Percentiles rank a stretch among this genome's conserved stretches.
phyloP scores from a whole-genome alignment of 1,140 invertebrate genomes.

The Paraescarpia echinospica region DNA sequence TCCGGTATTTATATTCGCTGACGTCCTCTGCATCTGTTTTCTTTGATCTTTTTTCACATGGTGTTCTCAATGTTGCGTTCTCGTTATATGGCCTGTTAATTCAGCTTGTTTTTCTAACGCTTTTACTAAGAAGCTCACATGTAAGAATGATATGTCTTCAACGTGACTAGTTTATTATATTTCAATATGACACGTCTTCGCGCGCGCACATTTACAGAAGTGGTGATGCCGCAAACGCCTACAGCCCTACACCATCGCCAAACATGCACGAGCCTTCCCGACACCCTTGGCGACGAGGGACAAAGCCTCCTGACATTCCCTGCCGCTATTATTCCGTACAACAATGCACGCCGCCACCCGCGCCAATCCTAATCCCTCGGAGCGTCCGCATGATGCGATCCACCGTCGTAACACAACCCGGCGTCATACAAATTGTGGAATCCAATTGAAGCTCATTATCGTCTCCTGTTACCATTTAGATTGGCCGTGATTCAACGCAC shows the following conservation, averaged over 20 bases:
- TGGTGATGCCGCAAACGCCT: neutral
- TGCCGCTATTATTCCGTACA: neutral
- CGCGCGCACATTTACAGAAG: neutral
- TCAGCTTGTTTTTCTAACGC: neutral
- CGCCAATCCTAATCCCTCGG: neutral
- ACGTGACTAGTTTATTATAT: neutral
- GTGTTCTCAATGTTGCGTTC: too few species aligned
- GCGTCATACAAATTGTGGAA: neutral
- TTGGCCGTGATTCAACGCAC: neutral
- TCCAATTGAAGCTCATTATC: slow-evolving; percentile 1
- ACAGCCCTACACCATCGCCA: neutral
- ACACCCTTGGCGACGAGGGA: neutral
- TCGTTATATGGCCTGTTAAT: neutral
- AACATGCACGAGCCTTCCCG: neutral
- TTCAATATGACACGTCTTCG: neutral
- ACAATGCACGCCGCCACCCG: neutral
- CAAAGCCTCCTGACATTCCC: neutral
- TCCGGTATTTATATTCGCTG: too few species aligned
- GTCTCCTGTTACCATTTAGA: neutral
- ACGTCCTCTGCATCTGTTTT: too few species aligned
- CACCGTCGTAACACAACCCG: neutral
- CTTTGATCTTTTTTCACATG: too few species aligned
- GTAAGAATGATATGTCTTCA: neutral
- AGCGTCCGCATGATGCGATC: neutral
- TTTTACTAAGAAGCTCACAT: neutral